Conservation (phyloP, 2,888 invertebrate species). For the Metallyticus violacea region DNA sequence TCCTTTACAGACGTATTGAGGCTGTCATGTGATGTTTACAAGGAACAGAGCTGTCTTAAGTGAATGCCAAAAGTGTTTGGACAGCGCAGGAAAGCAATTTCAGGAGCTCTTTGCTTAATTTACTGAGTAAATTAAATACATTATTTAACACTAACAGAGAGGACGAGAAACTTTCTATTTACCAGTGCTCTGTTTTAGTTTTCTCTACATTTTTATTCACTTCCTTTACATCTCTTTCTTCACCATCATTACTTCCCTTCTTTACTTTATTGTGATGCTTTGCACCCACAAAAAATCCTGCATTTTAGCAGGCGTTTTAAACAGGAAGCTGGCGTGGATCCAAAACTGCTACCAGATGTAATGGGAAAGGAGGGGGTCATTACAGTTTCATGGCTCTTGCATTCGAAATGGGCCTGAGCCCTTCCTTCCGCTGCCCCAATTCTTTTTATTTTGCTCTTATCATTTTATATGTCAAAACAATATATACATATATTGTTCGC, state of each 20-base stretch:
- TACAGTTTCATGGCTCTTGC: neutral
- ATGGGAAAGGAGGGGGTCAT: neutral
- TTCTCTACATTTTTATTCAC: neutral
- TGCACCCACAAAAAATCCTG: neutral
- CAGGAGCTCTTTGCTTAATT: no score
- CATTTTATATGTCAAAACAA: neutral
- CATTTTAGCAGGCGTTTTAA: neutral
- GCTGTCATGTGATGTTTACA: no score
- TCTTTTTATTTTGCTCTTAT: neutral
- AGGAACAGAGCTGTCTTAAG: no score
- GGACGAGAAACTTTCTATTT: no score
- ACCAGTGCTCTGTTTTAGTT: neutral
- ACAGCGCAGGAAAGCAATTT: no score
- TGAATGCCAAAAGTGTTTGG: no score
- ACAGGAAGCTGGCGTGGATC: neutral
- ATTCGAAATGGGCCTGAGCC: neutral
- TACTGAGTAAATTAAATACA: no score
- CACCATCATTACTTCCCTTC: neutral
- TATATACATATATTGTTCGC: no score
- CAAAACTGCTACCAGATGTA: neutral
- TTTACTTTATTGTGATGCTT: neutral
- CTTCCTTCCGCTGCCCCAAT: neutral
- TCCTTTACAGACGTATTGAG: no score
- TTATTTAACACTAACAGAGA: no score
- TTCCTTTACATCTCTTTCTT: neutral